phyloP scores from a whole-genome alignment of 2,888 invertebrate genomes.

The Chelonus formosanus region DNA sequence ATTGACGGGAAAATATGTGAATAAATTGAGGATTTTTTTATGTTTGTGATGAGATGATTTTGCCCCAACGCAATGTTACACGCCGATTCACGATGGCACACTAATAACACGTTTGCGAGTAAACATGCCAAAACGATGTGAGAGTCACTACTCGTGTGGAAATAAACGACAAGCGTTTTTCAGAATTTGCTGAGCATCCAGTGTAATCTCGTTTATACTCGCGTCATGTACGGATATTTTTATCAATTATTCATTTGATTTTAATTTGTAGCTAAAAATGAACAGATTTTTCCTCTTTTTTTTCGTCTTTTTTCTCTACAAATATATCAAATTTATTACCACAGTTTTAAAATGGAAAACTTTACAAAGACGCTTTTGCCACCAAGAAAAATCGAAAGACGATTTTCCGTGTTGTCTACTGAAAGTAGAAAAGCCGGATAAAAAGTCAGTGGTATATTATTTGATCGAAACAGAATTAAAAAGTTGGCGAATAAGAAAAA shows the following conservation, averaged over 20 bases:
- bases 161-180: slow-evolving; percentile 17
- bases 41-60: slow-evolving; percentile 6
- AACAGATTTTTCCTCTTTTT: not conserved
- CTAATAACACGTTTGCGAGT: slow-evolving; percentile 19
- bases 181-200: slow-evolving; percentile 1
- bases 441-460: not conserved
- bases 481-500: not conserved
- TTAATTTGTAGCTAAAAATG: not conserved
- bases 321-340: not conserved
- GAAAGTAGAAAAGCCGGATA: not conserved
- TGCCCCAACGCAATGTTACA: slow-evolving; percentile 6
- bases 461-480: not conserved
- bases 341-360: not conserved
- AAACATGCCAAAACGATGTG: slow-evolving; percentile 16
- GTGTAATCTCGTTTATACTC: slow-evolving; percentile 7
- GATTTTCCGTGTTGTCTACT: not conserved
- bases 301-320: not conserved
- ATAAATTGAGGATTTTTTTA: slow-evolving; percentile 25
- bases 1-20: not conserved
- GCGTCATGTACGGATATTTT: not conserved
- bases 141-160: slow-evolving; percentile 10
- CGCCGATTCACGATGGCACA: slow-evolving; percentile 14
- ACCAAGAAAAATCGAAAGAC: not conserved
- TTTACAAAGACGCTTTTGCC: not conserved
- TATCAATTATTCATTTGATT: slow-evolving; percentile 3